Conservation (phyloP, 2,888 invertebrate species). For the Holacanthella duospinosa region DNA sequence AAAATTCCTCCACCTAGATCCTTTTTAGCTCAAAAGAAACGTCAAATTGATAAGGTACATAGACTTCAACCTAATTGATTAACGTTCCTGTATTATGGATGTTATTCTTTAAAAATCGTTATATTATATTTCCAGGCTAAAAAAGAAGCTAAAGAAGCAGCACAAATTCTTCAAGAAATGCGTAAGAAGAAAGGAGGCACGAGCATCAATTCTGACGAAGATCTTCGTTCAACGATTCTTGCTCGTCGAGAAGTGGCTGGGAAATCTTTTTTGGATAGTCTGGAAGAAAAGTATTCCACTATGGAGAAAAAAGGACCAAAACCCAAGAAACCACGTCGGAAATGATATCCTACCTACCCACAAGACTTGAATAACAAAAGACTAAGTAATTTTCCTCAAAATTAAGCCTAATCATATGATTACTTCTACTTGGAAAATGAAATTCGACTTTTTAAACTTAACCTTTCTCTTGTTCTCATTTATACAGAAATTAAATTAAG, state of each 20-base stretch:
- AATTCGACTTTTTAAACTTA: too few relatives aligned
- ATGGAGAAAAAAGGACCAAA: background rate
- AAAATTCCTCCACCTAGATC: constrained; percentile 15
- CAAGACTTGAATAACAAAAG: too few relatives aligned
- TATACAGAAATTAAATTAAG: too few relatives aligned
- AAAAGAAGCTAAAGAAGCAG: constrained; percentile 34
- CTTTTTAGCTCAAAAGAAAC: constrained; percentile 16
- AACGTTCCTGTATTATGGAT: background rate
- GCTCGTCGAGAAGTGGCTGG: constrained; percentile 10
- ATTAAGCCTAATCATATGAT: too few relatives aligned
- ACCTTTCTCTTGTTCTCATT: too few relatives aligned
- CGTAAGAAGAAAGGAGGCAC: constrained; percentile 15
- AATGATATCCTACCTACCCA: background rate
- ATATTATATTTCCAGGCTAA: constrained; percentile 18
- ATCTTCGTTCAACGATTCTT: constrained; percentile 25
- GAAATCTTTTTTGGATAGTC: constrained; percentile 23
- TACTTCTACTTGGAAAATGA: too few relatives aligned
- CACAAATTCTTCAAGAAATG: constrained; percentile 22
- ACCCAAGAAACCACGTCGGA: background rate
- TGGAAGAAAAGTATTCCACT: constrained; percentile 29
- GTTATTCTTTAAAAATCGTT: background rate
- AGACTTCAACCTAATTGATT: background rate
- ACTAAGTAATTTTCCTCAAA: too few relatives aligned
- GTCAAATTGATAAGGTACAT: constrained; percentile 22
- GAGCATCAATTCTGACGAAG: constrained; percentile 9